These are phyloP conservation scores for Allolobophora icterica DNA, from an alignment of 2,888 invertebrate genomes.

Conservation along the genomic window DNA sequence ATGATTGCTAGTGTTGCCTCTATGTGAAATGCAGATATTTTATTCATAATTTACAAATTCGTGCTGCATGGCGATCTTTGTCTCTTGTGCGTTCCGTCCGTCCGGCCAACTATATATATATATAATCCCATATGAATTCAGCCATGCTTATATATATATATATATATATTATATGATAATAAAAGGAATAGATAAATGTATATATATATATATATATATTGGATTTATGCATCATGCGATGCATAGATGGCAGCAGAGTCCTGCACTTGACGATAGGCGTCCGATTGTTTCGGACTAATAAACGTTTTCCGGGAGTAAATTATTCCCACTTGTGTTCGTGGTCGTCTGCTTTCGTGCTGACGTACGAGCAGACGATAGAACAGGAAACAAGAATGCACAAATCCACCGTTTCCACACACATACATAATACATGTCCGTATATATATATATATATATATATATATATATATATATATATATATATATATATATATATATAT, in stretches of 20 bases:
- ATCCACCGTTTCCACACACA: neutral
- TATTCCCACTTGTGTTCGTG: neutral
- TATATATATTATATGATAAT: neutral
- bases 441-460: neutral
- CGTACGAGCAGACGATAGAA: neutral
- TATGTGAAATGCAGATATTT: neutral
- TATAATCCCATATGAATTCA: neutral
- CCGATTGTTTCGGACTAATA: neutral
- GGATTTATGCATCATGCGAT: neutral
- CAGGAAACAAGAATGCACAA: neutral
- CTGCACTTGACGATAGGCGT: neutral
- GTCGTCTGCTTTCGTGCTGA: slow-evolving; percentile 3
- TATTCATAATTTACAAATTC: neutral
- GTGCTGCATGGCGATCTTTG: too few species aligned
- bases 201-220: neutral
- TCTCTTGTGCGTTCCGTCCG: neutral
- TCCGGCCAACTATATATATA: neutral
- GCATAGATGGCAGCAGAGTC: neutral
- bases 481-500: too few species aligned
- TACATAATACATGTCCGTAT: neutral
- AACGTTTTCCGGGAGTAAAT: slow-evolving; percentile 9
- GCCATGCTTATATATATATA: neutral
- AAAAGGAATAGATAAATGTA: neutral
- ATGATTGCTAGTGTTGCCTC: neutral
- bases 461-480: too few species aligned